Base-by-base conservation (phyloP, 2,888 invertebrate species). In the Amphipoea oculea region DNA sequence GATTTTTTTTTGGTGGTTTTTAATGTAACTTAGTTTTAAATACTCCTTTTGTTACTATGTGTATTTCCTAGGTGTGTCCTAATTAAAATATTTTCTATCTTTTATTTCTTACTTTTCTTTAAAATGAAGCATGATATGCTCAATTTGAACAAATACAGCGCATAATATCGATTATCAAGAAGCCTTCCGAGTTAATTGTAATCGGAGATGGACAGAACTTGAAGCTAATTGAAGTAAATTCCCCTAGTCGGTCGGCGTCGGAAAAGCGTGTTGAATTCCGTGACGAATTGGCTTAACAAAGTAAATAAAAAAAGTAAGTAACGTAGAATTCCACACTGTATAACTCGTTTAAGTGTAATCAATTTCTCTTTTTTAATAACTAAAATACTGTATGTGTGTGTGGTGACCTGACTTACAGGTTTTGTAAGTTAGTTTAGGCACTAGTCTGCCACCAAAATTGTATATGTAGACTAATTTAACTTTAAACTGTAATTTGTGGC, bases 171-270 rank as follows among this genome's bases (percentile, higher is more conserved):
- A 75, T 74, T 51, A 45, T n/a, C 12, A 67, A 51, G 17, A 66
- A 70, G 57, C 65, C 51, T 70, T 60, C 45, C 36, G 62, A n/a
- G 65, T 68, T 74, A 51, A 80, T 76, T 73, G 84, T 83, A 88
- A 90, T 90, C 83, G 86, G 82, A 86, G 81, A 82, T 82, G 82
- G 75, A 77, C 63, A 74, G 76, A 78, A 78, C 76, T 67, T 73
- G 60, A 73, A 78, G 72, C 78, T 87, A 81, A 90, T 88, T 89
- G 84, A 86, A 82, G 78, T 76, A 86, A 87, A 89, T 85, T 81
- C 79, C 83, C 79, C 17, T 45, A 29, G 62, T 78, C 85, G 86
- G 85, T 85, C 79, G 84, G 29, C 54, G 70, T 69, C 73, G 82
- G 76, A 78, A 75, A 80, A 65, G 45, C 79, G 73, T 74, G 65